Conservation (phyloP, 2,113 vertebrate species). For the Haemorhous mexicanus region DNA sequence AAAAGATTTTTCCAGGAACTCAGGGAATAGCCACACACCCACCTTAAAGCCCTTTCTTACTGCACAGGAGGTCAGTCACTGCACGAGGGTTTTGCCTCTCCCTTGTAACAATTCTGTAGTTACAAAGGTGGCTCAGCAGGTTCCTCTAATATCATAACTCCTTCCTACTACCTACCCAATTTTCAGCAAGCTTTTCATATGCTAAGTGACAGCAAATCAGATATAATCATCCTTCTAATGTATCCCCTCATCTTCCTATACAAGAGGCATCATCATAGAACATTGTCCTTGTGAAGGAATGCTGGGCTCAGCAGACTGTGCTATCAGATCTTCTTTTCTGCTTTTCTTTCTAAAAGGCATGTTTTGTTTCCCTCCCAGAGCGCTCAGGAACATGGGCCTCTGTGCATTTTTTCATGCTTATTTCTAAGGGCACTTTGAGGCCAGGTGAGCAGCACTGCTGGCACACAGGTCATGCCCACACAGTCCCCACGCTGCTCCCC, state of each 20-base stretch:
- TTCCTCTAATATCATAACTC: slow-evolving; percentile 10
- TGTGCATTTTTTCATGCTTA: not conserved
- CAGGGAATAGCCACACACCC: not conserved
- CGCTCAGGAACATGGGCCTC: not conserved
- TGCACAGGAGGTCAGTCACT: not conserved
- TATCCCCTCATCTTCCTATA: not conserved
- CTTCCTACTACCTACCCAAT: not conserved
- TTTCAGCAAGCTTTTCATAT: slow-evolving; percentile 53
- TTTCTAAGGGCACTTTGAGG: not conserved
- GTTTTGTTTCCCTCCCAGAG: not conserved
- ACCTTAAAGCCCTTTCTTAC: not conserved
- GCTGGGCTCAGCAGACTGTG: not conserved
- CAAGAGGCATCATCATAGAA: not conserved
- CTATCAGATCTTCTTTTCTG: not conserved
- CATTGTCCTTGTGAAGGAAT: not conserved
- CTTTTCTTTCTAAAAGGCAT: not conserved
- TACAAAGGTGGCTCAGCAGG: slow-evolving; percentile 25
- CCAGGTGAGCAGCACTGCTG: slow-evolving; percentile 10
- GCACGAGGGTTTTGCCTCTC: not conserved
- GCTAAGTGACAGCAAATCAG: slow-evolving; percentile 21
- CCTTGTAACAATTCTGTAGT: not conserved
- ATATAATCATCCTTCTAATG: not conserved
- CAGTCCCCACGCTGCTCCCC: not conserved
- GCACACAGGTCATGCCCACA: not conserved
- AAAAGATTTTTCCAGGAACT: not conserved